phyloP scores from a whole-genome alignment of 2,113 vertebrate species.

The Mastomys coucha region DNA sequence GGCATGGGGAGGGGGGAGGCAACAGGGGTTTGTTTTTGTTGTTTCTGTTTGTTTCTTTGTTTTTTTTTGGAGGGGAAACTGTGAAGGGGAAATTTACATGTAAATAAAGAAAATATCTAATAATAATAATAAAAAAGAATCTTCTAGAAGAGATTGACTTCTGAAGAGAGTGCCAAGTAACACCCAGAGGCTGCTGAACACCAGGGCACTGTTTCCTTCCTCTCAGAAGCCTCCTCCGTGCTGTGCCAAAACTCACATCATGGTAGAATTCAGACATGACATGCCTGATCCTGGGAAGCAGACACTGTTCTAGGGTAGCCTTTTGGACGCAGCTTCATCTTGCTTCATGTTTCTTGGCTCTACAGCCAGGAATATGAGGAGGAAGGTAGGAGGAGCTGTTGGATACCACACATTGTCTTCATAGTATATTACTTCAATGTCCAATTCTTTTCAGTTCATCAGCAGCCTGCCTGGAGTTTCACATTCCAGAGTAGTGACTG shows the following conservation, averaged over 20 bases:
- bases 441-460: not conserved
- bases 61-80: too few relatives aligned
- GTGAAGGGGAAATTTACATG: too few relatives aligned
- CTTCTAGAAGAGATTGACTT: not conserved
- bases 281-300: not conserved
- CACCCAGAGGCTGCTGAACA: not conserved
- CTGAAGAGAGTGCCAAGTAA: too few relatives aligned
- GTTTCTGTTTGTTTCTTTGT: too few relatives aligned
- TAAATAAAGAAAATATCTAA: too few relatives aligned
- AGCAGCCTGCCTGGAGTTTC: not conserved
- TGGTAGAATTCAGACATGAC: not conserved
- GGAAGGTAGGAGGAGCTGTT: rapidly evolving
- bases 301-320: not conserved
- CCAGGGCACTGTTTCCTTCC: not conserved
- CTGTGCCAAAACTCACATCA: not conserved
- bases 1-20: too few relatives aligned
- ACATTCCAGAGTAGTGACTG: not conserved
- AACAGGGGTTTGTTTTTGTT: too few relatives aligned
- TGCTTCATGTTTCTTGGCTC: not conserved
- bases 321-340: not conserved
- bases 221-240: not conserved
- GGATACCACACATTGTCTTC: not conserved
- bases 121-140: too few relatives aligned
- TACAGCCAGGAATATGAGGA: not conserved
- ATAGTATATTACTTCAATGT: not conserved